These are phyloP conservation scores for Apocheima hispidaria DNA, from an alignment of 2,888 invertebrate species.

Conservation along the genomic window DNA sequence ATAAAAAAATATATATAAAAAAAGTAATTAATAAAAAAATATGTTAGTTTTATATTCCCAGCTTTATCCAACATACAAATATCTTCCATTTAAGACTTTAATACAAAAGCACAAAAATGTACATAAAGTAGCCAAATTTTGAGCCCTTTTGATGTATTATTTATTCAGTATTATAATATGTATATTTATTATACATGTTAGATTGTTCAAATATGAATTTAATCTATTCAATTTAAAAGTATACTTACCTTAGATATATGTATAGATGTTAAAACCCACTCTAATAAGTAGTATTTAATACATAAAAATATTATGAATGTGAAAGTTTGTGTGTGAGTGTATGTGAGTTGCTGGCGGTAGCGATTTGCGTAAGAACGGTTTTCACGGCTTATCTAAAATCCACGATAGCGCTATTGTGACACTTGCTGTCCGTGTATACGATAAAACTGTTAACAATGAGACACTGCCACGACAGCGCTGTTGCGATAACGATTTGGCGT, in stretches of 20 bases:
- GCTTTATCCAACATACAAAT: slow-evolving; percentile 13
- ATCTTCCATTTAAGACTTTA: slow-evolving; percentile 28
- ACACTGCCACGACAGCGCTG: no score
- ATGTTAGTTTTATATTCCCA: not conserved
- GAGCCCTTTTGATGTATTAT: slow-evolving; percentile 15
- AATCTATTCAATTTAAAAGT: slow-evolving; percentile 13
- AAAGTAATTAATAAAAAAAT: not conserved
- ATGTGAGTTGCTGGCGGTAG: no score
- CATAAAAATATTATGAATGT: not conserved
- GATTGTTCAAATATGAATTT: slow-evolving; percentile 13
- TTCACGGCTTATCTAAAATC: no score
- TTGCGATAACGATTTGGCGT: no score
- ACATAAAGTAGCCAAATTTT: slow-evolving; percentile 21
- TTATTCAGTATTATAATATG: slow-evolving; percentile 11
- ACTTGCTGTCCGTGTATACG: no score
- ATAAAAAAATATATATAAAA: not conserved
- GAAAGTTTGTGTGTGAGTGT: not conserved
- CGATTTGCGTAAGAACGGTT: no score
- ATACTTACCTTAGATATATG: slow-evolving; percentile 14
- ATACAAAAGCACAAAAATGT: slow-evolving; percentile 21
- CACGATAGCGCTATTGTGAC: no score
- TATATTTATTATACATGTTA: not conserved
- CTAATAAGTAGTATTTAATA: not conserved
- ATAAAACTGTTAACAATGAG: no score
- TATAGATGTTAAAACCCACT: not conserved